These are phyloP conservation scores for Gymnorhina tibicen DNA, from an alignment of 2,113 vertebrate species.

Conservation along the genomic window DNA sequence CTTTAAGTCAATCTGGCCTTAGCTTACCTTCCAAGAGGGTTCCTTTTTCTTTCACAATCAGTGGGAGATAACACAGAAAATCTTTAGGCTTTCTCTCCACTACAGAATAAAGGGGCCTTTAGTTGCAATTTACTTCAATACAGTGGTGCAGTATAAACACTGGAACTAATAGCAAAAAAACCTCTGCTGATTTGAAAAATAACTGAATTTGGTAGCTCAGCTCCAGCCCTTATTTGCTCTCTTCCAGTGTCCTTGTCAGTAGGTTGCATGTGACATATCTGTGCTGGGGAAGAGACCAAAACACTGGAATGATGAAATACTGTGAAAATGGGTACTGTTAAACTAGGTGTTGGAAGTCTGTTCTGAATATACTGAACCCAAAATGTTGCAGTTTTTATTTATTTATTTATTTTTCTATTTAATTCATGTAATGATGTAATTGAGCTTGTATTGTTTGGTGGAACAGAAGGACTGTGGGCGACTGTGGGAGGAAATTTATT, in stretches of 20 bases:
- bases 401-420: neutral
- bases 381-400: neutral
- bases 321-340: neutral
- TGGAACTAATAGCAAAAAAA: neutral
- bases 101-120: neutral
- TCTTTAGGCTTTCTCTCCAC: neutral
- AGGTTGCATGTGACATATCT: neutral
- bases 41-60: neutral
- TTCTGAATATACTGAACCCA: neutral
- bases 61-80: neutral
- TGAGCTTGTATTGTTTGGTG: constrained; percentile 26
- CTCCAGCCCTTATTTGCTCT: neutral
- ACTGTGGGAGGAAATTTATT: constrained; percentile 57
- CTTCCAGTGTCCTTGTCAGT: neutral
- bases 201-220: neutral
- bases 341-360: neutral
- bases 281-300: neutral
- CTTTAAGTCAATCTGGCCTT: neutral
- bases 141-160: neutral
- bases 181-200: neutral
- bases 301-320: neutral
- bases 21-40: neutral
- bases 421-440: constrained; percentile 2
- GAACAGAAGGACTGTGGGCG: constrained; percentile 72
- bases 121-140: neutral